Evolutionary conservation across 2,888 invertebrate genomes (phyloP), one percentile per base, ranked within the genome.

Genomic region (Orchesella flavescens): DNA sequence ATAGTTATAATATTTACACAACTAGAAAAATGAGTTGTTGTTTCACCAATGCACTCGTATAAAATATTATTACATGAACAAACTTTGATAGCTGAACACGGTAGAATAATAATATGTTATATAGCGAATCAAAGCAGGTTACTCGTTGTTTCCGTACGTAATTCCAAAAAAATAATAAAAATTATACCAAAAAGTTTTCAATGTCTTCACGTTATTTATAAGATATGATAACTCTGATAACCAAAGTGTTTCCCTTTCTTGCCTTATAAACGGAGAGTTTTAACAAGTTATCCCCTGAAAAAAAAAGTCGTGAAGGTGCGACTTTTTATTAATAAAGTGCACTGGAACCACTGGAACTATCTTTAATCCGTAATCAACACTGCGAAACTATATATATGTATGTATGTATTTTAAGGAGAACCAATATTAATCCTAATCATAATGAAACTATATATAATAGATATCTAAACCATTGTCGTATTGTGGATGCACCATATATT

Each of bases 161-260:
- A n/a, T n/a, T n/a, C n/a, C n/a, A n/a, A 13, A 63, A 23, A 13
- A 7, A 21, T 17, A 63, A 7, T 24, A 21, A 21, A 57, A 57
- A 57, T 15, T 57, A 63, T 15, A 43, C 43, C n/a, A 66, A 5
- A 23, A 5, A 34, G 24, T 65, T 65, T 55, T 44, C 59, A 34
- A 43, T 73, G 73, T 75, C 53, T 75, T 75, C 75, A 63, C 24
- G 3, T 44, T 61, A 17, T 17, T 75, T 19, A 53, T 24, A 15
- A 1, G 7, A 63, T 17, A 57, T 34, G n/a, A 21, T 61, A 1
- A 61, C 15, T 17, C 12, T 34, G 13, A 4, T 17, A 65, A 66
- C 65, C 65, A 17, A 76, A 66, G 66, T 76, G 75, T 76, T 76
- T 76, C 57, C 55, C 75, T 63, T 46, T 65, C 46, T 63, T 76